A percentile compares a stretch with the other conserved stretches of the same genome.
Evolutionary conservation across 2,113 vertebrate species (phyloP).

Genomic region (Paralichthys olivaceus): DNA sequence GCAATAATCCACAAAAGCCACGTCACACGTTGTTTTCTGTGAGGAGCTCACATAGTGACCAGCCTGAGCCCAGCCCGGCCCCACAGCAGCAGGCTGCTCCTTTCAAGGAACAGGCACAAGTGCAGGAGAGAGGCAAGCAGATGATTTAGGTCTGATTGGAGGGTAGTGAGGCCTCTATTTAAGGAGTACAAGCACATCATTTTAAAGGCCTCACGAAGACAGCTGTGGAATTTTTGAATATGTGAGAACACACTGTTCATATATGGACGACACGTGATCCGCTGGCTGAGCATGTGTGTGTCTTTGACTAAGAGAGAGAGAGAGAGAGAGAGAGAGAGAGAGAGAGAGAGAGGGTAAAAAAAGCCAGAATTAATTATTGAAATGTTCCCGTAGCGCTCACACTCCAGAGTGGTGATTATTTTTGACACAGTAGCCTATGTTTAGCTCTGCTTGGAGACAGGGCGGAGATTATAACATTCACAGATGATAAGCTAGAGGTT

Average conservation of each 20-base stretch:
- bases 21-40: conserved; percentile 30
- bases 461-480: conserved; percentile 20
- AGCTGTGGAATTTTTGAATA: conserved; percentile 47
- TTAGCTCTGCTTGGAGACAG: conserved; percentile 45
- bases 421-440: conserved; percentile 59
- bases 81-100: conserved; percentile 9
- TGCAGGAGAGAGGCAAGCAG: conserved; percentile 12
- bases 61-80: conserved; percentile 18
- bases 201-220: conserved; percentile 28
- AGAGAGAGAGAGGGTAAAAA: no score
- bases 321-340: conserved; percentile 22
- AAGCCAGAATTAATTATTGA: conserved; percentile 68
- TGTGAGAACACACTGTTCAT: conserved; percentile 5
- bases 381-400: conserved; percentile 42
- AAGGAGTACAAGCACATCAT: conserved; percentile 41
- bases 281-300: conserved; percentile 6
- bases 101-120: conserved; percentile 10
- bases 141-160: conserved; percentile 26
- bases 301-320: conserved; percentile 28
- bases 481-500: conserved; percentile 41
- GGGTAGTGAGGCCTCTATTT: conserved; percentile 40
- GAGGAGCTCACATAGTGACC: conserved; percentile 17
- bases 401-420: conserved; percentile 41
- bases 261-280: conserved; percentile 27
- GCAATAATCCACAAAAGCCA: conserved; percentile 38